Base-by-base conservation (phyloP, 2,797 vertebrate genomes). In the Todus mexicanus region DNA sequence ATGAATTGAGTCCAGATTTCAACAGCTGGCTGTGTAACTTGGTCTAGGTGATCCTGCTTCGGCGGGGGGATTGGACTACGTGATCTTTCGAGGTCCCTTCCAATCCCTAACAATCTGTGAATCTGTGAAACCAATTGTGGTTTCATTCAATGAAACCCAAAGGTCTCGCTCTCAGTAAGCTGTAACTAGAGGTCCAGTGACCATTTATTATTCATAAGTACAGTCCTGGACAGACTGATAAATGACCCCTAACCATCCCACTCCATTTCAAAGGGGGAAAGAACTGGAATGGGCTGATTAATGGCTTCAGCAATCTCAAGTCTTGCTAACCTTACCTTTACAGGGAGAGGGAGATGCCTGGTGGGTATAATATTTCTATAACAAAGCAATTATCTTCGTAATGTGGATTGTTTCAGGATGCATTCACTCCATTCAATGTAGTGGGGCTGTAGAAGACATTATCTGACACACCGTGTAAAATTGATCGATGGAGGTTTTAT, bases 11-110 rank as follows among this genome's bases (percentile, higher is more conserved):
- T 71, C 80, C 88, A 91, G 93, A 88, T 90, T 95, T 91, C 64
- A 95, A 68, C 90, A 95, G 64, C 74, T 94, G 92, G 74, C 68
- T 92, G n/a, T n/a, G n/a, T n/a, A n/a, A n/a, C n/a, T n/a, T n/a
- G n/a, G n/a, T n/a, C n/a, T n/a, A n/a, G n/a, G n/a, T n/a, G n/a
- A n/a, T n/a, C n/a, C n/a, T n/a, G n/a, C n/a, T n/a, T n/a, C n/a
- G n/a, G n/a, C n/a, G n/a, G n/a, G n/a, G n/a, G n/a, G n/a, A n/a
- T n/a, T n/a, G n/a, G n/a, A n/a, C n/a, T n/a, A n/a, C n/a, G n/a
- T n/a, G n/a, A n/a, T n/a, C n/a, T n/a, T n/a, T n/a, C n/a, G n/a
- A n/a, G n/a, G n/a, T n/a, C n/a, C n/a, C n/a, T n/a, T n/a, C n/a
- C n/a, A n/a, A n/a, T n/a, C n/a, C n/a, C n/a, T n/a, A n/a, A n/a